Evolutionary conservation across 2,888 invertebrate genomes (phyloP).

Genomic region (Amiota mariae): DNA sequence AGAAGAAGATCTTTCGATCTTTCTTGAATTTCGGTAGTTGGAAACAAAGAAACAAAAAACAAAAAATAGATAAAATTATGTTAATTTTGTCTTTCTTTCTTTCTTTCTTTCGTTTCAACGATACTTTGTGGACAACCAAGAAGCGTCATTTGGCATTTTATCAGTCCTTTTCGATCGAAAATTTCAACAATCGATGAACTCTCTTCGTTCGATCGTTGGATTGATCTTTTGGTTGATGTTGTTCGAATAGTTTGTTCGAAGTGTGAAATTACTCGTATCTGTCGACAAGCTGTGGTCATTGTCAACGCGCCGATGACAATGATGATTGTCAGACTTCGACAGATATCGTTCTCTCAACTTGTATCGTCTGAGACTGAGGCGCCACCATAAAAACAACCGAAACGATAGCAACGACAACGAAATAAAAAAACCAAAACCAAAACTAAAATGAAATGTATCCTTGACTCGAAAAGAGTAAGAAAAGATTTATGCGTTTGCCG

Average conservation of each 20-base stretch:
- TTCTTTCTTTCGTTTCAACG: too few species aligned
- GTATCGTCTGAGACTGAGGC: constrained; percentile 55
- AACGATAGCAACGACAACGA: constrained; percentile 8
- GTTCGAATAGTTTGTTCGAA: constrained; percentile 43
- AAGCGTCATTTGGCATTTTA: constrained; percentile 21
- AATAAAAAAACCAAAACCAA: constrained; percentile 7
- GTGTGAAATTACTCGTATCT: constrained; percentile 69
- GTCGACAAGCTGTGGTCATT: constrained; percentile 68
- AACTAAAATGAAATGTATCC: constrained; percentile 56
- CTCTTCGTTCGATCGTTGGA: neutral
- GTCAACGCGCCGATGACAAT: constrained; percentile 50
- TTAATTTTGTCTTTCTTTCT: constrained; percentile 12
- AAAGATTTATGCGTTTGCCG: constrained; percentile 60
- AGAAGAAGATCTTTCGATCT: constrained; percentile 3
- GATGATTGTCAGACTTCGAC: neutral
- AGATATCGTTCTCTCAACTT: constrained; percentile 29
- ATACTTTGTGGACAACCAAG: neutral
- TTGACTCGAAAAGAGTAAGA: constrained; percentile 47
- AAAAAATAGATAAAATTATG: constrained; percentile 31
- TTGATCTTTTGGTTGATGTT: constrained; percentile 4
- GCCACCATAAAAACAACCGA: constrained; percentile 59
- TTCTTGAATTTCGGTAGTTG: constrained; percentile 25
- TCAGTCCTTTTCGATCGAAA: constrained; percentile 19
- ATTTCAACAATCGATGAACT: neutral
- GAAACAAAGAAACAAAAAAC: neutral